phyloP scores from a whole-genome alignment of 37 sponge, comb jelly and placozoan species.

The Eunapius fragilis region DNA sequence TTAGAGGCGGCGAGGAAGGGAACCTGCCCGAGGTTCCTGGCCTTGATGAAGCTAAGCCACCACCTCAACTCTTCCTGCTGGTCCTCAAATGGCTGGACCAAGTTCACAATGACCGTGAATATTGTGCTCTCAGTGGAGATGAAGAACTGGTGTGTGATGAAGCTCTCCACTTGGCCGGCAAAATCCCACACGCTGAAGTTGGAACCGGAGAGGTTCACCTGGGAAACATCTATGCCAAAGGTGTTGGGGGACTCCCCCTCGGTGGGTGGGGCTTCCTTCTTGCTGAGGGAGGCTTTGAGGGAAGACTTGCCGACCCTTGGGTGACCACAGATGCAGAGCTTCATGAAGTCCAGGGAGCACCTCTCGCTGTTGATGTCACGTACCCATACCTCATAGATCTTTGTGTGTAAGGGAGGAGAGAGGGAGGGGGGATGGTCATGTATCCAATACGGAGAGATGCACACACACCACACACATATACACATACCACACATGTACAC shows the following conservation, averaged over 20 bases:
- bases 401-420: not conserved
- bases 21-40: constrained; percentile 68
- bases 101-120: constrained; percentile 58
- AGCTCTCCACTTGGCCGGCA: constrained; percentile 76
- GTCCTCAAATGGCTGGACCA: constrained; percentile 36
- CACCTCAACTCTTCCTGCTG: constrained; percentile 39
- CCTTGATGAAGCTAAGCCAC: constrained; percentile 79
- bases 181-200: constrained; percentile 79
- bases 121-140: constrained; percentile 77
- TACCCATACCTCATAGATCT: constrained; percentile 50
- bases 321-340: constrained; percentile 78
- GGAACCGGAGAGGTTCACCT: constrained; percentile 49
- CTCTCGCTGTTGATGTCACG: constrained; percentile 49
- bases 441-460: not conserved
- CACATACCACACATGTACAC: not conserved
- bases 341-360: constrained; percentile 61
- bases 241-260: constrained; percentile 37
- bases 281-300: constrained; percentile 58
- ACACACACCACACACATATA: not conserved
- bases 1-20: not conserved
- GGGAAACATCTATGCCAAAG: constrained; percentile 63
- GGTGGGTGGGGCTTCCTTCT: not conserved
- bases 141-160: constrained; percentile 80
- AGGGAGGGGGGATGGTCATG: not conserved
- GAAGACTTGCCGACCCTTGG: constrained; percentile 69